A percentile compares a stretch with the other conserved stretches of the same genome.
Conservation (phyloP, 1,140 invertebrate genomes). For the Drusus annulatus region DNA sequence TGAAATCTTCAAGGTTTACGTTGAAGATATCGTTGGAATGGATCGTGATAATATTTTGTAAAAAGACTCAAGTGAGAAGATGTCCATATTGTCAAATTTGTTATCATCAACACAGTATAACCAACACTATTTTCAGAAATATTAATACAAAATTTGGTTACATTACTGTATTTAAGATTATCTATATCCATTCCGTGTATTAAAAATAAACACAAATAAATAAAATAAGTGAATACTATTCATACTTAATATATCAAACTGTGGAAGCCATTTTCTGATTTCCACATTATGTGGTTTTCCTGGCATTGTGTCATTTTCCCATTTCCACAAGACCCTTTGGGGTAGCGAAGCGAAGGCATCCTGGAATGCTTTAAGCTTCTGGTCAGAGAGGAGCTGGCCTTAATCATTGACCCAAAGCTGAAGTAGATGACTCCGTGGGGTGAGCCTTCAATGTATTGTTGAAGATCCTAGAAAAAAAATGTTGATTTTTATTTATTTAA, state of each 20-base stretch:
- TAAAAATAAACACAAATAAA: too few relatives aligned
- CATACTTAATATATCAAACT: conserved; percentile 74
- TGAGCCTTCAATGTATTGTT: conserved; percentile 74
- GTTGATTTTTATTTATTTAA: too few relatives aligned
- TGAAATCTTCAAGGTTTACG: too few relatives aligned
- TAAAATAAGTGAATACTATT: conserved; percentile 35
- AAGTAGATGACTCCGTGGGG: conserved; percentile 77
- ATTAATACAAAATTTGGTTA: too few relatives aligned
- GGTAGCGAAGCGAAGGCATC: conserved; percentile 71
- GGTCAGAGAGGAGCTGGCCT: conserved; percentile 66
- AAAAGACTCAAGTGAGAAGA: too few relatives aligned
- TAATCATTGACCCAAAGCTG: conserved; percentile 74
- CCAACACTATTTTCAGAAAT: too few relatives aligned
- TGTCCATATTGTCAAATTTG: too few relatives aligned
- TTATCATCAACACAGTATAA: too few relatives aligned
- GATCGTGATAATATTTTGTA: too few relatives aligned
- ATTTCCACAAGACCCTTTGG: conserved; percentile 77
- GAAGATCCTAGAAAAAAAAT: conserved; percentile 68
- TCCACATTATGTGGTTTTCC: conserved; percentile 72
- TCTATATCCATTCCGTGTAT: too few relatives aligned
- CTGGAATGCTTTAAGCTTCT: conserved; percentile 68
- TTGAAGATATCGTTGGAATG: too few relatives aligned
- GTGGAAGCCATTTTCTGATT: conserved; percentile 76
- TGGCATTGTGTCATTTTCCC: conserved; percentile 70
- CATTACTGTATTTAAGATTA: too few relatives aligned